These are phyloP conservation scores for Cryptoblepharus egeriae DNA, from an alignment of 2,797 vertebrate species.

Conservation along the genomic window DNA sequence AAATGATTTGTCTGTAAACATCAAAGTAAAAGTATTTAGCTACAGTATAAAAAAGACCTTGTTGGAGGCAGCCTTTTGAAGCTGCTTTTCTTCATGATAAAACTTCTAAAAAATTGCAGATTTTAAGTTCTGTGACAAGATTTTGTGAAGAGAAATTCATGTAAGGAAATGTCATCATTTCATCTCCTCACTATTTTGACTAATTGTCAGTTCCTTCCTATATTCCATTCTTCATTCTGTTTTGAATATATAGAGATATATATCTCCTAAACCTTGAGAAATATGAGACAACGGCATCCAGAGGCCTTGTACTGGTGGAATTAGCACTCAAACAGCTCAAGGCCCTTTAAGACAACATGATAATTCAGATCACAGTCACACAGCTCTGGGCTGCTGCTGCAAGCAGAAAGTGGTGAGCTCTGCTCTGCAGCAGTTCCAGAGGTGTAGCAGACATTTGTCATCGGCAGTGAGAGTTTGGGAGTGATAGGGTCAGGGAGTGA, in stretches of 20 bases:
- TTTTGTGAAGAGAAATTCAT: conserved; percentile 4
- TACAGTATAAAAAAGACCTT: conserved; percentile 21
- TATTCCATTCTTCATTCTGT: conserved; percentile 37
- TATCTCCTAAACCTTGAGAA: conserved; percentile 47
- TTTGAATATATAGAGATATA: conserved; percentile 18
- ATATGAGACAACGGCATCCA: not conserved
- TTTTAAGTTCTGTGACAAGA: not conserved
- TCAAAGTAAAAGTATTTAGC: conserved; percentile 51
- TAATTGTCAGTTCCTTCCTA: conserved; percentile 31
- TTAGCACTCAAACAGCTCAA: not conserved
- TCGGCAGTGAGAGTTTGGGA: no score
- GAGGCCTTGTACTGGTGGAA: not conserved
- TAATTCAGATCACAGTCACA: no score
- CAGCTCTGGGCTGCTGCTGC: no score
- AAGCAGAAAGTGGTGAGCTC: no score
- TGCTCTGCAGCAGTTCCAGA: no score
- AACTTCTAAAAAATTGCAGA: conserved; percentile 22
- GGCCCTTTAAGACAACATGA: no score
- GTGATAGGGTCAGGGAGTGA: no score
- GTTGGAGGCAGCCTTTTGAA: conserved; percentile 18
- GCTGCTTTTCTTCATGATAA: not conserved
- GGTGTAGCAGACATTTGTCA: no score
- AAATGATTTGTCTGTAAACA: conserved; percentile 56
- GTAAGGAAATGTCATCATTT: conserved; percentile 23
- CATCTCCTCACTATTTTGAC: conserved; percentile 23